These are phyloP conservation scores for Bicyclus anynana DNA, from an alignment of 1,140 invertebrate species.

Conservation along the genomic window DNA sequence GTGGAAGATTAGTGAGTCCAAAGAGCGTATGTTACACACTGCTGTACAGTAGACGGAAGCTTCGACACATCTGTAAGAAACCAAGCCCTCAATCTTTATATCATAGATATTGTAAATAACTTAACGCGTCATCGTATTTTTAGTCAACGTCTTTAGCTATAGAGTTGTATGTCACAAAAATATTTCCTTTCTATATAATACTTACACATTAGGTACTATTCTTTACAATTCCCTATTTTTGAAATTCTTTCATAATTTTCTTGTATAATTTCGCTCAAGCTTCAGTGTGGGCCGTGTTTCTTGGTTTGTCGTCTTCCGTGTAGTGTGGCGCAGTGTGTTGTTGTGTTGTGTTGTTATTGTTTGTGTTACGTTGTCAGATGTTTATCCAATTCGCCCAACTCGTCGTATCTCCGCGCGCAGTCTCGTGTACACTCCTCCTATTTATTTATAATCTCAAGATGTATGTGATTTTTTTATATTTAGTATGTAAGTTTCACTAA, in stretches of 20 bases:
- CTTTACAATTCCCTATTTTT: no score
- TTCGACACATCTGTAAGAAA: no score
- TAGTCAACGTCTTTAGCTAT: no score
- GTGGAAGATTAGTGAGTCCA: conserved; percentile 37
- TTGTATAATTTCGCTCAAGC: no score
- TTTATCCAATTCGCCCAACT: conserved; percentile 57
- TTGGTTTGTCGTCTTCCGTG: neutral
- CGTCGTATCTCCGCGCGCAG: conserved; percentile 58
- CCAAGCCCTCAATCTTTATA: neutral
- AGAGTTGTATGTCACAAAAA: no score
- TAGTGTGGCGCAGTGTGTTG: no score
- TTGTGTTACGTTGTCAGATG: conserved; percentile 50
- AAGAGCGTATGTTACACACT: conserved; percentile 43
- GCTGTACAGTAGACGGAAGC: no score
- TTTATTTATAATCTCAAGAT: conserved; percentile 70
- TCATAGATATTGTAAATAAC: no score
- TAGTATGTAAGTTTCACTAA: conserved; percentile 65
- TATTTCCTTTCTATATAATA: no score
- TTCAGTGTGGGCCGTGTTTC: neutral
- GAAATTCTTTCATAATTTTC: no score
- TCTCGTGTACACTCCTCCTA: conserved; percentile 64
- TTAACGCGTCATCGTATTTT: no score
- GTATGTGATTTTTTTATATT: conserved; percentile 70
- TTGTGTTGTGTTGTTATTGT: conserved; percentile 16
- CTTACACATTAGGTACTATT: no score